A percentile compares a stretch with the other conserved stretches of the same genome.
These are phyloP conservation scores for Eunapius fragilis DNA, from an alignment of 37 sponge, comb jelly and placozoan species.

Conservation along the genomic window DNA sequence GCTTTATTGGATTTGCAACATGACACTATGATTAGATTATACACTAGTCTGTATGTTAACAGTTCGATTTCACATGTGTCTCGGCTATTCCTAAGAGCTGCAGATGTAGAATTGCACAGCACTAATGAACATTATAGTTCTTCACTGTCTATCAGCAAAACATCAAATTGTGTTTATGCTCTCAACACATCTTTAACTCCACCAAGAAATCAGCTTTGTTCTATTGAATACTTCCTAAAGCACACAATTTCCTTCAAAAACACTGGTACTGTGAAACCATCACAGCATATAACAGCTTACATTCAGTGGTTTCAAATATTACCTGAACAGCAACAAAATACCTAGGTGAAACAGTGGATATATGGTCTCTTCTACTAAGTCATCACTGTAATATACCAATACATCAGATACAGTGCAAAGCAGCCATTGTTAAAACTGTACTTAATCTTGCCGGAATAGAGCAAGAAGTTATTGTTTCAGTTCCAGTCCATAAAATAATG, in stretches of 20 bases:
- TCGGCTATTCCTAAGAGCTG: not conserved
- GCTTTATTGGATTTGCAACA: not conserved
- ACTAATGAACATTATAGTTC: not conserved
- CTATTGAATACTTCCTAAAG: not conserved
- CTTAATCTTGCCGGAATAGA: not conserved
- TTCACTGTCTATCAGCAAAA: not conserved
- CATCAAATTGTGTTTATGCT: not conserved
- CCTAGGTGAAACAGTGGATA: not conserved
- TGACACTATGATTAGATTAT: not conserved
- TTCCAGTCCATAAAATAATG: not conserved
- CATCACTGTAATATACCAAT: not conserved
- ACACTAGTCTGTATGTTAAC: not conserved
- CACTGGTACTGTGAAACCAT: not conserved
- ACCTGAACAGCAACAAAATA: not conserved
- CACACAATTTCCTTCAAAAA: not conserved
- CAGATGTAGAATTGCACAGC: not conserved
- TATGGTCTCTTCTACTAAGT: not conserved
- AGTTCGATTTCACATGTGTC: not conserved
- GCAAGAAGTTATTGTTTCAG: not conserved
- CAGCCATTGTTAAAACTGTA: not conserved
- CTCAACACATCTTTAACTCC: not conserved
- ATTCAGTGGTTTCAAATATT: not conserved
- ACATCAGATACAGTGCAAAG: not conserved
- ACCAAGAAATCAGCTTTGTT: not conserved
- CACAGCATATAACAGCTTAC: not conserved